phyloP scores from a whole-genome alignment of 2,797 vertebrate species.

The Gallinago nigripennis region DNA sequence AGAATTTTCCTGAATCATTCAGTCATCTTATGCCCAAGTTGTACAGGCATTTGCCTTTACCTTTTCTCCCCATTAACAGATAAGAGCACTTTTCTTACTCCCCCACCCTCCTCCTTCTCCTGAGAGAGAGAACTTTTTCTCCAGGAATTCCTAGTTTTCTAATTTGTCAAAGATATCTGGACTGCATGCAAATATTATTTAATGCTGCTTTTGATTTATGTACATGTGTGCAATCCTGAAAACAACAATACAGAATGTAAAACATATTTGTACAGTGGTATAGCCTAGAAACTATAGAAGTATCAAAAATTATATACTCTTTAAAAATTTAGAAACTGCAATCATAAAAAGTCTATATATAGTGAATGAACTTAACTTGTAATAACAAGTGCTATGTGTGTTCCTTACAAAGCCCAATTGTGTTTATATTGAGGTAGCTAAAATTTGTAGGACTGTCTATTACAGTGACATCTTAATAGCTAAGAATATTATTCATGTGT shows the following conservation, averaged over 20 bases:
- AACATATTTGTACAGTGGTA: neutral
- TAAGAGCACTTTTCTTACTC: neutral
- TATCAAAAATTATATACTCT: neutral
- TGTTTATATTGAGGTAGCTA: neutral
- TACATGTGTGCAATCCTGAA: neutral
- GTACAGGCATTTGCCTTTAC: neutral
- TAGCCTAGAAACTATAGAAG: neutral
- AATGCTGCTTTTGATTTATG: constrained; percentile 1
- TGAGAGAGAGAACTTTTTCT: neutral
- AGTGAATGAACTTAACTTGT: neutral
- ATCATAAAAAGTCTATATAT: neutral
- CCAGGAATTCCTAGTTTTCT: neutral
- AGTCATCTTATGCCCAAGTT: neutral
- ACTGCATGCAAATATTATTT: neutral
- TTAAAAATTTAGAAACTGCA: neutral
- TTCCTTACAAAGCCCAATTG: neutral
- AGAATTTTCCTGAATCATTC: neutral
- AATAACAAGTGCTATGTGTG: neutral
- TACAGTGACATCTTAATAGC: neutral
- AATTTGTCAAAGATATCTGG: neutral
- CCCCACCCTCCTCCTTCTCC: fast-evolving
- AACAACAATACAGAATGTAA: neutral
- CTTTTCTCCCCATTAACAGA: neutral
- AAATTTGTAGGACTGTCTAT: neutral
- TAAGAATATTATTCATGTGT: neutral